Evolutionary conservation across 2,888 invertebrate species (phyloP).

Genomic region (Odiellus spinosus): DNA sequence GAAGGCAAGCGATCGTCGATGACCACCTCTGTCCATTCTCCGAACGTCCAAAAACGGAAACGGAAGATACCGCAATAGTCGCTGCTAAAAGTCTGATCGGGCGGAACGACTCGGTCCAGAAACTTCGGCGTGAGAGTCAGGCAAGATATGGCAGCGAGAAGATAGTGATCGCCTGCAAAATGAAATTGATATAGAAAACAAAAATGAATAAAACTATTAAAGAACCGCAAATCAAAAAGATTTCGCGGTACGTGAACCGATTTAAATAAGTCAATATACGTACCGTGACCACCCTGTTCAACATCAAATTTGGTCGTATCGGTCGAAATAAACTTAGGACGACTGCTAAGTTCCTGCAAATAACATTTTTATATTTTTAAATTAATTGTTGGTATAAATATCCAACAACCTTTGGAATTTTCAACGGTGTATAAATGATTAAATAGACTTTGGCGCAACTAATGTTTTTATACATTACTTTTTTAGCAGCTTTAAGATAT

Average conservation of each 20-base stretch:
- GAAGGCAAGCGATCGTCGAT: conserved; percentile 61
- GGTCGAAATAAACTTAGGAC: conserved; percentile 42
- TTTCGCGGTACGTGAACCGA: neutral
- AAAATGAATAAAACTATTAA: neutral
- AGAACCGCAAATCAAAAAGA: neutral
- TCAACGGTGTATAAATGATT: no score
- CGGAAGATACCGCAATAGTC: conserved; percentile 50
- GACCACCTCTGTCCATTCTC: conserved; percentile 54
- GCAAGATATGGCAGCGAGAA: conserved; percentile 47
- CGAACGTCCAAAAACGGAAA: conserved; percentile 64
- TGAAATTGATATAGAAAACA: neutral
- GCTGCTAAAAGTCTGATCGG: conserved; percentile 43
- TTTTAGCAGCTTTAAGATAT: no score
- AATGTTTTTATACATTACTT: no score
- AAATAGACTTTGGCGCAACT: no score
- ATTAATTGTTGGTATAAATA: no score
- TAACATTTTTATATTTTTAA: no score
- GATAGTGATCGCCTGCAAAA: conserved; percentile 36
- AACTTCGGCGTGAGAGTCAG: conserved; percentile 48
- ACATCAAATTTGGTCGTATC: conserved; percentile 34
- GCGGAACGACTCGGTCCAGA: conserved; percentile 47
- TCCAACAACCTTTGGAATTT: no score
- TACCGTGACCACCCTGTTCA: conserved; percentile 40
- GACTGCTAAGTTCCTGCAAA: conserved; percentile 42
- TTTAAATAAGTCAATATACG: neutral